Evolutionary conservation across 2,888 invertebrate species (phyloP).

Genomic region (Rhimphoctona megacephalus): DNA sequence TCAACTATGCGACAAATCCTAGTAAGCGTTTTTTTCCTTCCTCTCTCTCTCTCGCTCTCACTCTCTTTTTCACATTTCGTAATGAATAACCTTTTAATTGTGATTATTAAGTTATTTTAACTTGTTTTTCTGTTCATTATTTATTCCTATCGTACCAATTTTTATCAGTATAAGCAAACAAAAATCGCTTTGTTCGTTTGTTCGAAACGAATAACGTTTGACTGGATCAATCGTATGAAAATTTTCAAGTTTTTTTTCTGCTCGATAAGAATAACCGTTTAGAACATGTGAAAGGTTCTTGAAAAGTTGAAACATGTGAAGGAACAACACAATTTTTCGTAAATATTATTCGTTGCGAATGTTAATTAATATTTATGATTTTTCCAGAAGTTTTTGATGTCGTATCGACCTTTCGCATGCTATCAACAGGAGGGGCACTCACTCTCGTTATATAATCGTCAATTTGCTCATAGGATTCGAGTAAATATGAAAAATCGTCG

Average conservation of each 20-base stretch:
- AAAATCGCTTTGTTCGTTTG: conserved; percentile 33
- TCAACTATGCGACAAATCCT: conserved; percentile 74
- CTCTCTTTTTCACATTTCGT: conserved; percentile 27
- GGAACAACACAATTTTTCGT: not conserved
- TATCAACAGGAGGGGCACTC: not conserved
- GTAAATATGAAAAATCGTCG: not conserved
- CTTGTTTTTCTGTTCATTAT: conserved; percentile 18
- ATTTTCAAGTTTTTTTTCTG: conserved; percentile 11
- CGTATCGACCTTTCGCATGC: not conserved
- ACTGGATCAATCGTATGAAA: conserved; percentile 37
- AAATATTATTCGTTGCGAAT: not conserved
- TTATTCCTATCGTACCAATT: conserved; percentile 43
- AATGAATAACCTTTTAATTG: conserved; percentile 48
- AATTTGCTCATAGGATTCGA: conserved; percentile 8
- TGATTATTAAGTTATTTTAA: conserved; percentile 27
- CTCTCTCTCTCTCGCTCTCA: conserved; percentile 29
- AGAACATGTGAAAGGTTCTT: not conserved
- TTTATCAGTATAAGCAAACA: conserved; percentile 26
- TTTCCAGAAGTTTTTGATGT: not conserved
- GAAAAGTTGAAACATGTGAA: not conserved
- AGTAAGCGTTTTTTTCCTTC: conserved; percentile 68
- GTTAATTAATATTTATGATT: not conserved
- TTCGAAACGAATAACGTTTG: conserved; percentile 19
- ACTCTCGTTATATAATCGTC: conserved; percentile 32
- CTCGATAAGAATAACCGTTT: not conserved